Conservation (phyloP, 2,888 invertebrate species). For the Drosophila histrio region DNA sequence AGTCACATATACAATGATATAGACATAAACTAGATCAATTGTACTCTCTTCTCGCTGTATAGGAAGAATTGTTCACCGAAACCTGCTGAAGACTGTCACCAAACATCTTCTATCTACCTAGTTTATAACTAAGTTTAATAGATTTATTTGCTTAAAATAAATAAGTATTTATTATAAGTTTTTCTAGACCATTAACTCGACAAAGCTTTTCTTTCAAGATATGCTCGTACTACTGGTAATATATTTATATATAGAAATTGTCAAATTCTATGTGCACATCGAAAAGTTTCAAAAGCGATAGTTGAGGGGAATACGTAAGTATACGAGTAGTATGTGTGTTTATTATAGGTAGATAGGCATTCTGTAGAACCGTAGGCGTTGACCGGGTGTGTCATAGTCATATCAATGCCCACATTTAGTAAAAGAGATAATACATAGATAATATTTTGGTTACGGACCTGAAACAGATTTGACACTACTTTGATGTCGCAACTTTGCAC, state of each 20-base stretch:
- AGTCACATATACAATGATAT: too few species aligned
- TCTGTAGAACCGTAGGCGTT: constrained; percentile 1
- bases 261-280: not conserved
- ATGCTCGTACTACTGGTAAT: not conserved
- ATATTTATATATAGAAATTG: constrained; percentile 11
- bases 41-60: too few species aligned
- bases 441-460: constrained; percentile 12
- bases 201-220: not conserved
- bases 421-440: constrained; percentile 43
- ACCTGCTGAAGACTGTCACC: too few species aligned
- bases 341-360: constrained; percentile 3
- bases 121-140: too few species aligned
- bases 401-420: constrained; percentile 25
- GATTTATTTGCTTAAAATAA: too few species aligned
- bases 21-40: too few species aligned
- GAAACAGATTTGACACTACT: constrained; percentile 17
- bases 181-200: too few species aligned
- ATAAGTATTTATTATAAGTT: too few species aligned
- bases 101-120: too few species aligned
- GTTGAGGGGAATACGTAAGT: not conserved
- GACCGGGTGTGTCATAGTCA: constrained; percentile 41
- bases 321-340: not conserved
- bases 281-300: not conserved
- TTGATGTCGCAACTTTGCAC: constrained; percentile 9
- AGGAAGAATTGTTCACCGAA: too few species aligned